These are phyloP conservation scores for Tetramorium simillimum DNA, from an alignment of 1,140 invertebrate species.

Conservation along the genomic window DNA sequence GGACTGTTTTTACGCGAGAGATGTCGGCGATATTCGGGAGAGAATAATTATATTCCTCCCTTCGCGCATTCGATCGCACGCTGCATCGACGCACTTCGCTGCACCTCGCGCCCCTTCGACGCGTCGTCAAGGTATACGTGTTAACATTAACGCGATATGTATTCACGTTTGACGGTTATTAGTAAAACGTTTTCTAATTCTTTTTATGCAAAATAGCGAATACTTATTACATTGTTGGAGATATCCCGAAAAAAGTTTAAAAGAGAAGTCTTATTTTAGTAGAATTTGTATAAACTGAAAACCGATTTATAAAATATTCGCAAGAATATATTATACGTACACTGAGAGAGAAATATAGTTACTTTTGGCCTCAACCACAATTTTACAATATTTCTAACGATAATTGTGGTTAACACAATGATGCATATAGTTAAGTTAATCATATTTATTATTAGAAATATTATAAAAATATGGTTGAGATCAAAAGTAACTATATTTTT, in stretches of 20 bases:
- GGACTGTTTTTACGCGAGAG: constrained; percentile 51
- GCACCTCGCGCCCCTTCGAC: neutral
- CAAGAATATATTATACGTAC: too few relatives aligned
- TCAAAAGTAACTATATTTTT: too few relatives aligned
- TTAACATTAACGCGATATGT: constrained; percentile 29
- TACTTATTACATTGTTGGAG: neutral
- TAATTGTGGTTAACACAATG: too few relatives aligned
- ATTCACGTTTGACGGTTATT: neutral
- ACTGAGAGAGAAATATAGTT: too few relatives aligned
- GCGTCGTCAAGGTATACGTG: neutral
- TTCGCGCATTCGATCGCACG: constrained; percentile 19
- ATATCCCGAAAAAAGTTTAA: neutral
- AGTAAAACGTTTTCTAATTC: neutral
- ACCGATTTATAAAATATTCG: too few relatives aligned
- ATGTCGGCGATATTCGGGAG: constrained; percentile 30
- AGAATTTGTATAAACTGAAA: neutral
- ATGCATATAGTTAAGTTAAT: too few relatives aligned
- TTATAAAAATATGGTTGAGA: too few relatives aligned
- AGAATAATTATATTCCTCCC: constrained; percentile 31
- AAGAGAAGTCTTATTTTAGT: neutral
- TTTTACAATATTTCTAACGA: too few relatives aligned
- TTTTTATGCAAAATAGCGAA: neutral
- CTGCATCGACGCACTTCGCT: constrained; percentile 1
- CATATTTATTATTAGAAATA: too few relatives aligned
- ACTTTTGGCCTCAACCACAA: too few relatives aligned